These are phyloP conservation scores for Drosophila seclusa DNA, from an alignment of 2,888 invertebrate genomes.

Conservation along the genomic window DNA sequence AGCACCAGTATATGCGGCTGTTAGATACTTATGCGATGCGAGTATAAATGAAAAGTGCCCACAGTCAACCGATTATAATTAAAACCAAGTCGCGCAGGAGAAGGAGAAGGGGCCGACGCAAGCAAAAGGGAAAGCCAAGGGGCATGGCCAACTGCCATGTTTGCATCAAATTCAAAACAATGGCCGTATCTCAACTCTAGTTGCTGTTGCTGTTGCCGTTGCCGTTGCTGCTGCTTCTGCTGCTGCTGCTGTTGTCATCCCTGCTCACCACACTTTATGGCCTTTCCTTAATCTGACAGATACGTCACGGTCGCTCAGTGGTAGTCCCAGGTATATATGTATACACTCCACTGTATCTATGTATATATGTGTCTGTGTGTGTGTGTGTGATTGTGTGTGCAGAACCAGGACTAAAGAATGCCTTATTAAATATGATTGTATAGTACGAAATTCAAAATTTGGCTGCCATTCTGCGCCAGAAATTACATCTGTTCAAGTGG, in stretches of 20 bases:
- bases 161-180: conserved; percentile 66
- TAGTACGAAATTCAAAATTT: conserved; percentile 61
- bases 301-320: conserved; percentile 72
- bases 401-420: conserved; percentile 38
- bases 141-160: conserved; percentile 74
- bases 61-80: conserved; percentile 72
- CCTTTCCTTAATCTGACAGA: conserved; percentile 81
- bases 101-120: not conserved
- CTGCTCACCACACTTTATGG: conserved; percentile 79
- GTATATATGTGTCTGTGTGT: not conserved
- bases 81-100: conserved; percentile 48
- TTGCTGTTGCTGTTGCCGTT: conserved; percentile 21
- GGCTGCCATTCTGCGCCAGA: conserved; percentile 60
- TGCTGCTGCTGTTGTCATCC: conserved; percentile 68
- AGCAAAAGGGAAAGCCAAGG: conserved; percentile 42
- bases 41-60: conserved; percentile 55
- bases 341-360: not conserved
- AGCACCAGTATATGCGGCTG: conserved; percentile 7
- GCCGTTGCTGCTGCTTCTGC: conserved; percentile 48
- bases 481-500: conserved; percentile 80
- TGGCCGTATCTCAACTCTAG: conserved; percentile 70
- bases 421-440: conserved; percentile 78
- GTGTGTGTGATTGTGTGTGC: conserved; percentile 1
- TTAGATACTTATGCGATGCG: conserved; percentile 7
- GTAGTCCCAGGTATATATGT: conserved; percentile 24